Evolutionary conservation across 2,113 vertebrate genomes (phyloP), one percentile per base, ranked within the genome.

Genomic region (Oreochromis spilurus): DNA sequence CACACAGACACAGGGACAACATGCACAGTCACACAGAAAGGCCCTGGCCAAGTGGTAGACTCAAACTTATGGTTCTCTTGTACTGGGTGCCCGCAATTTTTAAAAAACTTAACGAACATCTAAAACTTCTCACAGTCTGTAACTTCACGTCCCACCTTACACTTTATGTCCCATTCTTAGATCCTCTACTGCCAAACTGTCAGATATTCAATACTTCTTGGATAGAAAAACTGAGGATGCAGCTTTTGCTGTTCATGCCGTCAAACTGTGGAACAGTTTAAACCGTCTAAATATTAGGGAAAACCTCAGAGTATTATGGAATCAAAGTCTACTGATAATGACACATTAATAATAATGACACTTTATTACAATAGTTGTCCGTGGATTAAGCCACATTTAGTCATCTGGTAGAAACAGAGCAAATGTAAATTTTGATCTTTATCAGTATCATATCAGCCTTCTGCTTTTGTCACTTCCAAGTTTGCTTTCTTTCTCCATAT

Each of bases 201-300:
- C 14, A 72, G 13, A 72, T 72, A 45, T 72, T 0, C 16, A 45
- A 45, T 45, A 4, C 0, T 0, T 26, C 14, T 48, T 45, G 9
- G 9, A 7, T 26, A 29, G 67, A 26, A 48, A 70, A 70, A 24
- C 13, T 70, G 36, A 40, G 12, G 65, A 70, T 70, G 36, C n/a
- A 43, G 36, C 36, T 24, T 43, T 70, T 70, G 36, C 12, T 70
- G n/a, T 24, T 16, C 12, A 43, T 0, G 0, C 12, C 0, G 0
- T 26, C 13, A 45, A 26, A 4, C 40, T 72, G 5, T 72, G 40
- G 24, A 75, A 29, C 4, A 17, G 40, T 48, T 26, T 17, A 65
- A 65, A 65, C 36, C n/a, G 9, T 65, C 17, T 65, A 65, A 65
- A 3, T 65, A 65, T 43, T 13, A 43, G 12, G 0, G 40, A 43